Evolutionary conservation across 2,888 invertebrate species (phyloP).

Genomic region (Deladenus siricidicola): DNA sequence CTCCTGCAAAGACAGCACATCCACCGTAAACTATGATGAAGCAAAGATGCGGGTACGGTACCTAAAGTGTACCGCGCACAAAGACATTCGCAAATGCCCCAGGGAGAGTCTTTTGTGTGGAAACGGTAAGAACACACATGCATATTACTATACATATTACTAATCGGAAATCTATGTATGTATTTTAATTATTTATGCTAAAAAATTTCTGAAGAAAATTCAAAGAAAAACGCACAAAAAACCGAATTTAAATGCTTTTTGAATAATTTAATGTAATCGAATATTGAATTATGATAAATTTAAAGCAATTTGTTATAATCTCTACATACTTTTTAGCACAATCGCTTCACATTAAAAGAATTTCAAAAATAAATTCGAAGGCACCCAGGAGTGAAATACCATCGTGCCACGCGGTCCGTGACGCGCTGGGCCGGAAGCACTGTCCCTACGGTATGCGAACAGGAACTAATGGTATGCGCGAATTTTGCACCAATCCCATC

Average conservation of each 20-base stretch:
- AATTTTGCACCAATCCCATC: constrained; percentile 31
- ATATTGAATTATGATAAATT: constrained; percentile 2
- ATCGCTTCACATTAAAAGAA: constrained; percentile 24
- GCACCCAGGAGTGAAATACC: neutral
- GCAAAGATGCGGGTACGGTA: constrained; percentile 31
- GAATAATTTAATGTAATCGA: neutral
- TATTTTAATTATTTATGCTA: neutral
- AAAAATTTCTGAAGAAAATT: neutral
- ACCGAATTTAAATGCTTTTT: too few species aligned
- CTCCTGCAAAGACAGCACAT: constrained; percentile 16
- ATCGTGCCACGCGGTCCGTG: constrained; percentile 30
- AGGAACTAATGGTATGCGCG: constrained; percentile 10
- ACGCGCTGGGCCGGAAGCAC: constrained; percentile 26
- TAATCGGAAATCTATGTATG: neutral
- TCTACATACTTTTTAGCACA: constrained; percentile 17
- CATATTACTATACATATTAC: neutral
- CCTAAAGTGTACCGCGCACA: constrained; percentile 28
- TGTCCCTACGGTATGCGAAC: constrained; percentile 29
- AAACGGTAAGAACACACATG: constrained; percentile 25
- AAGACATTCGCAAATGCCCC: constrained; percentile 37
- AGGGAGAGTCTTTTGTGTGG: constrained; percentile 30
- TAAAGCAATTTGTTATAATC: neutral
- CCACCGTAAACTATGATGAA: too few species aligned
- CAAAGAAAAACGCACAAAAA: neutral
- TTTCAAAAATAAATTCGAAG: constrained; percentile 3